phyloP scores from a whole-genome alignment of 2,797 vertebrate species.

The Cygnus olor region DNA sequence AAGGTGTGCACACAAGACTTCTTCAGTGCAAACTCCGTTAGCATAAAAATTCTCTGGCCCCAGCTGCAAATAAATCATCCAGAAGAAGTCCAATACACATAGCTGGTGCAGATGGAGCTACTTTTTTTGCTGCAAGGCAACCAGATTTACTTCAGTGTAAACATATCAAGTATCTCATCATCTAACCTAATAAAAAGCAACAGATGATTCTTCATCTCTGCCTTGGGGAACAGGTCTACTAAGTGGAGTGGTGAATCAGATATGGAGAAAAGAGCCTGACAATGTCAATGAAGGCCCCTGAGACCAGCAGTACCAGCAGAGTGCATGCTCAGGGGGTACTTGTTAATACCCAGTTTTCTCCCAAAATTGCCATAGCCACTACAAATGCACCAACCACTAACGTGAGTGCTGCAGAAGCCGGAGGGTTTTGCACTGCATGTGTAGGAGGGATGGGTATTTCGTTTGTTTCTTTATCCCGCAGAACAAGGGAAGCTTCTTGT shows the following conservation, averaged over 20 bases:
- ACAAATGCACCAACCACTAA: background rate
- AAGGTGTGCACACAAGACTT: background rate
- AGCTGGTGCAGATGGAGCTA: background rate
- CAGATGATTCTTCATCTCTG: background rate
- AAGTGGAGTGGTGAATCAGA: background rate
- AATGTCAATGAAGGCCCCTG: background rate
- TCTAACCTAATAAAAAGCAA: background rate
- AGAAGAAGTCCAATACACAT: background rate
- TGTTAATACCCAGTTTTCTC: background rate
- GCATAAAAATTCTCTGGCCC: background rate
- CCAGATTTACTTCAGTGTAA: background rate
- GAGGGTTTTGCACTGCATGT: background rate
- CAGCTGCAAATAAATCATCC: background rate
- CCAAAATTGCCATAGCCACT: background rate
- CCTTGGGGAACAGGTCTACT: background rate
- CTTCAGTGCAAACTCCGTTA: background rate
- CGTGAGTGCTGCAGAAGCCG: background rate
- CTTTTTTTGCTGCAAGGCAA: conserved; percentile 1
- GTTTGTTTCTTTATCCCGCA: conserved; percentile 12
- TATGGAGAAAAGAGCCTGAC: background rate
- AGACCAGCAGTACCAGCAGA: background rate
- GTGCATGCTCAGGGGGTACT: background rate
- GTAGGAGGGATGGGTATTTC: background rate
- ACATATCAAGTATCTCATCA: background rate
- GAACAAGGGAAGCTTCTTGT: conserved; percentile 43